phyloP scores from a whole-genome alignment of 2,113 vertebrate genomes.

The Puntigrus tetrazona region DNA sequence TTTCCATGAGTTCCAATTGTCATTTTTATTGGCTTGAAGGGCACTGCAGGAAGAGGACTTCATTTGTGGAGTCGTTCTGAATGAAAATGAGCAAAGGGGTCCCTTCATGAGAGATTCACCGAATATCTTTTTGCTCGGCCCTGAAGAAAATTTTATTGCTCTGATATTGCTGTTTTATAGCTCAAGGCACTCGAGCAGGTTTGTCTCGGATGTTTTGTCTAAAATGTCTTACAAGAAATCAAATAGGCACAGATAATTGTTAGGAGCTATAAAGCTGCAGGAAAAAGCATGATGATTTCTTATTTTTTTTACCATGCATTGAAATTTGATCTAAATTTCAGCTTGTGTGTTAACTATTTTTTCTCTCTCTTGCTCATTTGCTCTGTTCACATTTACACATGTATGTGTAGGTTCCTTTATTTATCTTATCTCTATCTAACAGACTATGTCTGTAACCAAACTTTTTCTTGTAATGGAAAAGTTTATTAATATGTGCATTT shows the following conservation, averaged over 20 bases:
- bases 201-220: not conserved
- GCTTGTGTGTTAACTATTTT: not conserved
- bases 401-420: not conserved
- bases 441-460: not conserved
- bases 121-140: not conserved
- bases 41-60: not conserved
- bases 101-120: not conserved
- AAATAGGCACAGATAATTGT: not conserved
- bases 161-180: conserved; percentile 7
- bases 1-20: not conserved
- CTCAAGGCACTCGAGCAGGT: not conserved
- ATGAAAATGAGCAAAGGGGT: conserved; percentile 10
- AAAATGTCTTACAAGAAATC: not conserved
- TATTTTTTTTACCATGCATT: not conserved
- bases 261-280: not conserved
- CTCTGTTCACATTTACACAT: not conserved
- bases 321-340: not conserved
- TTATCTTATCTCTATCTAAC: not conserved
- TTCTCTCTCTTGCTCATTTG: too few species aligned
- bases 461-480: too few species aligned
- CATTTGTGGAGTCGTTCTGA: not conserved
- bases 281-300: not conserved
- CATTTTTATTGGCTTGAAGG: not conserved
- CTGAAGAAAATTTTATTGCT: not conserved
- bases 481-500: too few species aligned